Percentiles rank a stretch among this genome's conserved stretches.
Evolutionary conservation across 2,113 vertebrate genomes (phyloP).

Genomic region (Gavia stellata): DNA sequence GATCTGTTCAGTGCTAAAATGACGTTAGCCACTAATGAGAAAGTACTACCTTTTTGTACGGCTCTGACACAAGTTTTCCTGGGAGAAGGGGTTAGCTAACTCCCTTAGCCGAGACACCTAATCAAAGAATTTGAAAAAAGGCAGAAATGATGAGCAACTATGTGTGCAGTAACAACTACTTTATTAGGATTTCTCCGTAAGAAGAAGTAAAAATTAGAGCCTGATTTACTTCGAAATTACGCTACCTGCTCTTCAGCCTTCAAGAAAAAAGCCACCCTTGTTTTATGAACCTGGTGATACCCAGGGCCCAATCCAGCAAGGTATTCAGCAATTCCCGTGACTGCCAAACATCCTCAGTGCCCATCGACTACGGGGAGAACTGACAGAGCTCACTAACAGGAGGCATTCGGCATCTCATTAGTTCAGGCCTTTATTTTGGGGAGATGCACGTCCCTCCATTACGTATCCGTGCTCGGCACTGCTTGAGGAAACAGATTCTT

Average conservation of each 20-base stretch:
- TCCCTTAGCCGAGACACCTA: not conserved
- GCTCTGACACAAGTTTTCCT: not conserved
- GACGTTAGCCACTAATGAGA: not conserved
- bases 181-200: not conserved
- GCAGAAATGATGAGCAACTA: not conserved
- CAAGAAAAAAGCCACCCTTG: not conserved
- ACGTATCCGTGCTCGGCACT: accelerated
- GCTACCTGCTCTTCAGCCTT: not conserved
- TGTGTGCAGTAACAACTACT: not conserved
- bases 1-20: slow-evolving; percentile 15
- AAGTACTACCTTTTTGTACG: not conserved
- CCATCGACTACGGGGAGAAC: not conserved
- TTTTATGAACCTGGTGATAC: not conserved
- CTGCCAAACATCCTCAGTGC: not conserved
- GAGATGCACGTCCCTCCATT: not conserved
- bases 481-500: not conserved
- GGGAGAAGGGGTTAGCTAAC: not conserved
- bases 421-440: slow-evolving; percentile 34
- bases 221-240: not conserved
- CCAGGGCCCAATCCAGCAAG: not conserved
- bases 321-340: not conserved
- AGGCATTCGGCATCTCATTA: not conserved
- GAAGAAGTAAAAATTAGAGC: slow-evolving; percentile 3
- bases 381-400: not conserved
- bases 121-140: not conserved